Conservation (phyloP, 2,797 vertebrate species). For the Caiman crocodilus region DNA sequence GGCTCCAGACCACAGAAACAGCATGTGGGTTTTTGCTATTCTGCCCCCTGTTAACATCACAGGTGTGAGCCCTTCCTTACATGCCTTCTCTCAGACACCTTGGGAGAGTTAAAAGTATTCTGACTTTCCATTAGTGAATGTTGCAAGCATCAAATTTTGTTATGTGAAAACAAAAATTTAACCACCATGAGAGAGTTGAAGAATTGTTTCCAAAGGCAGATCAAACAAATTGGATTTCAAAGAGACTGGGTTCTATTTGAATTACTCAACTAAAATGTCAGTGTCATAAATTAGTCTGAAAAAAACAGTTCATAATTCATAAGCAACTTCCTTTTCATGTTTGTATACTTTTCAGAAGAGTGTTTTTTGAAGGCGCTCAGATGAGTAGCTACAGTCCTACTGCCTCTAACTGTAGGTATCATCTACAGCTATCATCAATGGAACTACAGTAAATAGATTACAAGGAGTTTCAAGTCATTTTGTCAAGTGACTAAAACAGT, state of each 20-base stretch:
- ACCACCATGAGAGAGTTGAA: neutral
- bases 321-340: slow-evolving; percentile 68
- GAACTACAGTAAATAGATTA: neutral
- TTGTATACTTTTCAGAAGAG: slow-evolving; percentile 42
- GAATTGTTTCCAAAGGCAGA: slow-evolving; percentile 55
- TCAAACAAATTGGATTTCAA: slow-evolving; percentile 41
- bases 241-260: neutral
- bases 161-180: neutral
- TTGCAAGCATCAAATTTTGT: neutral
- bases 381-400: neutral
- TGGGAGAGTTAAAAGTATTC: neutral
- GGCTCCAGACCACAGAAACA: accelerated
- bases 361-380: slow-evolving; percentile 30
- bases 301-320: slow-evolving; percentile 70
- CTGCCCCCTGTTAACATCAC: neutral
- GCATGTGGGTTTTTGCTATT: neutral
- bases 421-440: neutral
- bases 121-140: neutral
- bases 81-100: neutral
- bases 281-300: slow-evolving; percentile 44
- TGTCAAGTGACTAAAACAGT: slow-evolving; percentile 1
- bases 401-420: slow-evolving; percentile 23
- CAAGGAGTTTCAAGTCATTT: neutral
- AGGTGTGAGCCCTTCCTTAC: neutral
- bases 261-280: slow-evolving; percentile 53